Conservation (phyloP, 2,113 vertebrate genomes). For the Tamias sibiricus region DNA sequence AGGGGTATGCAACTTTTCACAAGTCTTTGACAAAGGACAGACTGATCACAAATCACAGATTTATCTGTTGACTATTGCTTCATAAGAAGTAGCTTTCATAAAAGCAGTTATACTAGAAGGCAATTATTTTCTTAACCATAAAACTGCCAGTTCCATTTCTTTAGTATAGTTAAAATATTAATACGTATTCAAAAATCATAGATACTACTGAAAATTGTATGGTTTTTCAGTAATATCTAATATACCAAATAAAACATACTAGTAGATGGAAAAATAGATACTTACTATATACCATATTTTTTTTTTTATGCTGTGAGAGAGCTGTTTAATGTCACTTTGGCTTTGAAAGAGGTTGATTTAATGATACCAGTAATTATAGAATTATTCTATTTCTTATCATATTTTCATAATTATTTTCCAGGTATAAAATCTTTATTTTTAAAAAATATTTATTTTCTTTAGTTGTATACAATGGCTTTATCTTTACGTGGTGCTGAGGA, state of each 20-base stretch:
- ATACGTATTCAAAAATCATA: background rate
- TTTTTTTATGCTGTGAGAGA: background rate
- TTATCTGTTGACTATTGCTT: background rate
- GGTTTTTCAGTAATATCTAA: background rate
- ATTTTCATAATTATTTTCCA: constrained; percentile 67
- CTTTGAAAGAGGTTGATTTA: constrained; percentile 36
- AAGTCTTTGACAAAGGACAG: background rate
- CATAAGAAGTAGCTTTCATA: background rate
- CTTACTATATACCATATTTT: background rate
- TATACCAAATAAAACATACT: background rate
- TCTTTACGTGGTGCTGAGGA: no score
- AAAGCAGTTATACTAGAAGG: constrained; percentile 29
- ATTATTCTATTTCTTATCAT: constrained; percentile 29
- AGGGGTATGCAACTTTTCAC: background rate
- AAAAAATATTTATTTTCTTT: no score
- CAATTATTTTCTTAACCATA: constrained; percentile 45
- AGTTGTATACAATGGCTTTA: no score
- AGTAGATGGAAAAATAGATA: background rate
- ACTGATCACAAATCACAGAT: background rate
- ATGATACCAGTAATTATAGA: constrained; percentile 30
- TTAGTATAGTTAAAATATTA: constrained; percentile 41
- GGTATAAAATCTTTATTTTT: constrained; percentile 39
- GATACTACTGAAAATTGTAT: background rate
- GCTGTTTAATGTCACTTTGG: constrained; percentile 4
- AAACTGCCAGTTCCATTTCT: constrained; percentile 41